phyloP scores from a whole-genome alignment of 2,797 vertebrate genomes.

The Cuniculus paca region DNA sequence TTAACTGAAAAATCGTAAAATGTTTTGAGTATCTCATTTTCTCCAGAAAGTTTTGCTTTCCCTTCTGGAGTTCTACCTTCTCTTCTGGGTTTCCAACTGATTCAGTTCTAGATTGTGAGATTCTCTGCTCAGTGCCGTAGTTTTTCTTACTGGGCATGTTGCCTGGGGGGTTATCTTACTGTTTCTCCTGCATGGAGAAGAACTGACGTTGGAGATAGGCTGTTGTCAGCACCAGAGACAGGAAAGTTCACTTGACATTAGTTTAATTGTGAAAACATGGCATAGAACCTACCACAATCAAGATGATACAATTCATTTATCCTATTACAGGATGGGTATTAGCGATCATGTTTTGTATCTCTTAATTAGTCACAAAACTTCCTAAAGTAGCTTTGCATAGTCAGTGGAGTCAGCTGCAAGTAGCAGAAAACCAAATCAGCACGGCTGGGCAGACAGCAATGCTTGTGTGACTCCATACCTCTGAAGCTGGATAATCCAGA shows the following conservation, averaged over 20 bases:
- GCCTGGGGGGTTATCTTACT: neutral
- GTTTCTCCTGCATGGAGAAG: neutral
- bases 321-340: neutral
- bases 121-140: neutral
- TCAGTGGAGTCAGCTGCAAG: neutral
- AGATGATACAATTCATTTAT: conserved; percentile 5
- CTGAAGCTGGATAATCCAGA: neutral
- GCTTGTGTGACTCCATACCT: neutral
- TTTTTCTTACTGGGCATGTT: neutral
- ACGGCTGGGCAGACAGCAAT: neutral
- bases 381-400: conserved; percentile 32
- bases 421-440: conserved; percentile 12
- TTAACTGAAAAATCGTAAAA: neutral
- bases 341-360: neutral
- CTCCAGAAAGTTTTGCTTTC: neutral
- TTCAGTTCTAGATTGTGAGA: neutral
- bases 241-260: neutral
- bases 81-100: neutral
- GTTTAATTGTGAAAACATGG: conserved; percentile 24
- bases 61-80: neutral
- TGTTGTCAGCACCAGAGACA: neutral
- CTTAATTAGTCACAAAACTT: neutral
- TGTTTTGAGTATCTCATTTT: neutral
- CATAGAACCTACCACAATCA: neutral
- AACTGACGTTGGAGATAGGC: neutral